These are phyloP conservation scores for Drosophila atripex DNA, from an alignment of 2,888 invertebrate species.

Conservation along the genomic window DNA sequence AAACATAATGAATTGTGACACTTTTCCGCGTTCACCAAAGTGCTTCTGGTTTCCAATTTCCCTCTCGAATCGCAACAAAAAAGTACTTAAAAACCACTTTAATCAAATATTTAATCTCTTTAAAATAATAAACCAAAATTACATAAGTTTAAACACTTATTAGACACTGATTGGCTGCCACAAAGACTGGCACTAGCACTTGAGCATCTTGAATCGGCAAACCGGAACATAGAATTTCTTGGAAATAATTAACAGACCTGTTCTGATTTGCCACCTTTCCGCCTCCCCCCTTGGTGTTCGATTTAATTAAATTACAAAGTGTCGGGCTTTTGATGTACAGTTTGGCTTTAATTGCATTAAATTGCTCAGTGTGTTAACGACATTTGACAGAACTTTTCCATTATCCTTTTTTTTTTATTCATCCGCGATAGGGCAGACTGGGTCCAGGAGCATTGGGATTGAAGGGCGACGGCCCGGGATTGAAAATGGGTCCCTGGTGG, in stretches of 20 bases:
- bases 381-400: constrained; percentile 28
- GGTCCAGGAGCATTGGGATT: constrained; percentile 53
- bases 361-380: constrained; percentile 62
- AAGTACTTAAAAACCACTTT: too few species aligned
- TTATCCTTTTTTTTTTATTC: not conserved
- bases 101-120: too few species aligned
- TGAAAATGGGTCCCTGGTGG: constrained; percentile 30
- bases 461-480: constrained; percentile 58
- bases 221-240: not conserved
- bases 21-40: not conserved
- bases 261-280: not conserved
- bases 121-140: not conserved
- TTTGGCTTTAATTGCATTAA: constrained; percentile 64
- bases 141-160: not conserved
- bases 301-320: constrained; percentile 40
- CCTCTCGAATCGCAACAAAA: not conserved
- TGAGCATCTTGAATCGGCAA: not conserved
- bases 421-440: constrained; percentile 2
- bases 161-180: not conserved
- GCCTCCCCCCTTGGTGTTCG: constrained; percentile 2
- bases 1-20: constrained; percentile 1
- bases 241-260: not conserved
- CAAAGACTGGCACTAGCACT: not conserved
- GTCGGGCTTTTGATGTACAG: constrained; percentile 54
- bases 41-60: not conserved